Percentiles rank a stretch among this genome's conserved stretches.
These are phyloP conservation scores for Irena cyanogastra DNA, from an alignment of 2,113 vertebrate species.

Conservation along the genomic window DNA sequence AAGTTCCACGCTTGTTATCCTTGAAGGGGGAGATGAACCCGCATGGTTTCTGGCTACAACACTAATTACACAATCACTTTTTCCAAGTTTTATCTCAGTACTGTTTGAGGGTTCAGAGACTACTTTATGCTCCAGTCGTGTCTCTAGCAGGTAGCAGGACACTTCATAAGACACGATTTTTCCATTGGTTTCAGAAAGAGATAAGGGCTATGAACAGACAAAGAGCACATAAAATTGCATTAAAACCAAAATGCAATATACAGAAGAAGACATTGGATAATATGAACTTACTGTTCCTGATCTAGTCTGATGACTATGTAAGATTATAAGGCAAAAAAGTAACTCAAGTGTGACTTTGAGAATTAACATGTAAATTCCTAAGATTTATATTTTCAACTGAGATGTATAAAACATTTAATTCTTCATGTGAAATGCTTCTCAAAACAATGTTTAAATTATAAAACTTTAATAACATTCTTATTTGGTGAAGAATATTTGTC, in stretches of 20 bases:
- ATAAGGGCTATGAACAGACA: slow-evolving; percentile 57
- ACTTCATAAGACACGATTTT: slow-evolving; percentile 71
- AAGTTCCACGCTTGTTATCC: slow-evolving; percentile 70
- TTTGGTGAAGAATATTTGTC: not conserved
- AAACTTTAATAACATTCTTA: not conserved
- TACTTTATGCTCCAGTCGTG: not conserved
- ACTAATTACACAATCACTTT: slow-evolving; percentile 60
- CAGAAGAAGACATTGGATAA: not conserved
- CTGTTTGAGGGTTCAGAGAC: slow-evolving; percentile 50
- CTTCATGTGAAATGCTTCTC: not conserved
- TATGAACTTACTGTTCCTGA: not conserved
- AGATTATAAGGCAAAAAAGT: not conserved
- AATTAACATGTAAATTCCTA: not conserved
- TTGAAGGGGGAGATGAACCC: slow-evolving; percentile 69
- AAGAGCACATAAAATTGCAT: fast-evolving
- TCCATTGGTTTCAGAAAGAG: slow-evolving; percentile 70
- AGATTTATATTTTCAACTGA: not conserved
- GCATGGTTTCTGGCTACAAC: slow-evolving; percentile 72
- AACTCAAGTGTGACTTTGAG: not conserved
- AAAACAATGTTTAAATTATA: not conserved
- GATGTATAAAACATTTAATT: not conserved
- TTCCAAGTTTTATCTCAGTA: slow-evolving; percentile 64
- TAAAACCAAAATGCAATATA: not conserved
- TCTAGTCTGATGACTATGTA: not conserved
- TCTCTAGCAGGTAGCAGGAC: slow-evolving; percentile 49